Evolutionary conservation across 2,797 vertebrate genomes (phyloP).

Genomic region (Borostomias antarcticus): DNA sequence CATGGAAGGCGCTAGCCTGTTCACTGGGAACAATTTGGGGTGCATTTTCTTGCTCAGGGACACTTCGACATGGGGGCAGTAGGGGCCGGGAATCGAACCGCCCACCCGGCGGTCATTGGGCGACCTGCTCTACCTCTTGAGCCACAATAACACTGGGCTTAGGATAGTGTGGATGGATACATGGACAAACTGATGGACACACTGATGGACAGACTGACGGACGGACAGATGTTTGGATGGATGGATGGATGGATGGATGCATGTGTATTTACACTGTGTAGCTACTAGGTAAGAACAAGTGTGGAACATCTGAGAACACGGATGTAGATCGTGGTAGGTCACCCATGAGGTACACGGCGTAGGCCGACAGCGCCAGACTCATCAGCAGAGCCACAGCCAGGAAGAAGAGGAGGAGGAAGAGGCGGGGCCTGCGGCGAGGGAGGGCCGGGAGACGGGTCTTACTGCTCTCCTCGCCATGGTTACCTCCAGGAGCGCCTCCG

Average conservation of each 20-base stretch:
- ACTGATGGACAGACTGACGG: not conserved
- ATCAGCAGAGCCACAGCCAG: slow-evolving; percentile 7
- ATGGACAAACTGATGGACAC: not conserved
- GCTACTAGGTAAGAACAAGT: no score
- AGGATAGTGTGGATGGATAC: not conserved
- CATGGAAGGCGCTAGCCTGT: no score
- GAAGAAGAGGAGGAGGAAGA: not conserved
- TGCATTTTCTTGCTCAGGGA: no score
- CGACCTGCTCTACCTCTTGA: no score
- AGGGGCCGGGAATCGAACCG: no score
- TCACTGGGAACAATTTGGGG: no score
- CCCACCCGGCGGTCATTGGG: no score
- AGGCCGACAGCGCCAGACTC: slow-evolving; percentile 21
- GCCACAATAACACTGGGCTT: not conserved
- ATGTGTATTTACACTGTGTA: no score
- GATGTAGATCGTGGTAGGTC: not conserved
- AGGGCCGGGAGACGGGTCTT: not conserved
- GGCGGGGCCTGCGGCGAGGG: not conserved
- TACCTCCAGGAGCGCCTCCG: not conserved
- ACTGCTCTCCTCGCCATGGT: not conserved
- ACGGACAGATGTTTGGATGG: no score
- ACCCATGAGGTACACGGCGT: slow-evolving; percentile 21
- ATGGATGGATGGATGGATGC: not conserved
- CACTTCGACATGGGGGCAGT: no score
- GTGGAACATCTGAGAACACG: no score